These are phyloP conservation scores for Eublepharis macularius DNA, from an alignment of 2,113 vertebrate species.

Conservation along the genomic window DNA sequence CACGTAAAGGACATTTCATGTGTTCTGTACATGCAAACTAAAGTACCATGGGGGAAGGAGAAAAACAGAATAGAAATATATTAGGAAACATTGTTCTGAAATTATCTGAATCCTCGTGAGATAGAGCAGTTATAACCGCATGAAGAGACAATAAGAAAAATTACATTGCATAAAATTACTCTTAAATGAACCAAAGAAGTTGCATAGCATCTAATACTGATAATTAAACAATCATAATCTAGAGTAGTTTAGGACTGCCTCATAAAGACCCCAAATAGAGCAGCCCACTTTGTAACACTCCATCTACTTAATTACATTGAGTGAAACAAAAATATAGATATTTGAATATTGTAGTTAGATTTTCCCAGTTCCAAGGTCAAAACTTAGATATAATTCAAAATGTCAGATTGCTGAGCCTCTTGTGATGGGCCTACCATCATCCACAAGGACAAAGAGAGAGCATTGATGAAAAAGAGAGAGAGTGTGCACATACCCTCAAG, in stretches of 20 bases:
- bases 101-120: not conserved
- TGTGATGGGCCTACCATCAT: not conserved
- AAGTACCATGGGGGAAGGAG: not conserved
- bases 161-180: not conserved
- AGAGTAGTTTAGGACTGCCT: not conserved
- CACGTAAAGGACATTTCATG: not conserved
- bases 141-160: not conserved
- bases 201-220: not conserved
- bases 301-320: not conserved
- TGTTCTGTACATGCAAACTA: not conserved
- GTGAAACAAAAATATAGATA: not conserved
- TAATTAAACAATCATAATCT: not conserved
- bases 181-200: not conserved
- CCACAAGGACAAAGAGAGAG: not conserved
- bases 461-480: not conserved
- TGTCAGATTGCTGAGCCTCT: not conserved
- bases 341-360: not conserved
- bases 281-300: not conserved
- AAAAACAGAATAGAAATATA: not conserved
- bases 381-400: not conserved
- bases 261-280: slow-evolving; percentile 11
- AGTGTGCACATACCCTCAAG: too few species aligned
- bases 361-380: not conserved
- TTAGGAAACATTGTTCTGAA: not conserved
- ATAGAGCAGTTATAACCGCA: not conserved